A percentile compares a stretch with the other conserved stretches of the same genome.
phyloP scores from a whole-genome alignment of 2,797 vertebrate genomes.

The Toxotes lorentzi region DNA sequence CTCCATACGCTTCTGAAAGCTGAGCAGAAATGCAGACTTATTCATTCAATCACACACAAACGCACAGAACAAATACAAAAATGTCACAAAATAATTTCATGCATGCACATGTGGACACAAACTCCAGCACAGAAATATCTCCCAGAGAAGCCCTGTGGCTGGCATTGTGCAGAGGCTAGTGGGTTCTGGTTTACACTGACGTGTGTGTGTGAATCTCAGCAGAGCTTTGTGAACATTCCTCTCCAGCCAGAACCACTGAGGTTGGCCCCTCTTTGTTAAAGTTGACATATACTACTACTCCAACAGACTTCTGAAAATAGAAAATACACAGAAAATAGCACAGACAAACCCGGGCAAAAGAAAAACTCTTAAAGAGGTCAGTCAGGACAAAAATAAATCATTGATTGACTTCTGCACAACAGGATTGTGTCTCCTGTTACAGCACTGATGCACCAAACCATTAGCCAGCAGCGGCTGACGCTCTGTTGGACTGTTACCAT shows the following conservation, averaged over 20 bases:
- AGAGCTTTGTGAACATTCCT: conserved; percentile 66
- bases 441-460: background rate
- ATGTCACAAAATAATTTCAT: conserved; percentile 11
- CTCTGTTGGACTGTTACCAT: background rate
- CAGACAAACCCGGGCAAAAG: background rate
- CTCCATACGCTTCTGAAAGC: background rate
- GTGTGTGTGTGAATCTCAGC: conserved; percentile 70
- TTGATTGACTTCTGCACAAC: background rate
- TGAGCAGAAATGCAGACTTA: conserved; percentile 2
- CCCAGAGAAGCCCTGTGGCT: conserved; percentile 13
- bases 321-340: background rate
- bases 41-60: conserved; percentile 21
- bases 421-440: background rate
- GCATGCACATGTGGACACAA: background rate
- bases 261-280: conserved; percentile 28
- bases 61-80: conserved; percentile 19
- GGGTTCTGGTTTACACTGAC: conserved; percentile 59
- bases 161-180: conserved; percentile 22
- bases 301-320: background rate
- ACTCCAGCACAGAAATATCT: conserved; percentile 16
- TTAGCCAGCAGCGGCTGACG: conserved; percentile 1
- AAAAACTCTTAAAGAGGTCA: background rate
- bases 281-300: conserved; percentile 1
- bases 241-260: conserved; percentile 32
- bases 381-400: background rate